A percentile compares a stretch with the other conserved stretches of the same genome.
These are phyloP conservation scores for Drosophila multiciliata DNA, from an alignment of 2,888 invertebrate genomes.

Conservation along the genomic window DNA sequence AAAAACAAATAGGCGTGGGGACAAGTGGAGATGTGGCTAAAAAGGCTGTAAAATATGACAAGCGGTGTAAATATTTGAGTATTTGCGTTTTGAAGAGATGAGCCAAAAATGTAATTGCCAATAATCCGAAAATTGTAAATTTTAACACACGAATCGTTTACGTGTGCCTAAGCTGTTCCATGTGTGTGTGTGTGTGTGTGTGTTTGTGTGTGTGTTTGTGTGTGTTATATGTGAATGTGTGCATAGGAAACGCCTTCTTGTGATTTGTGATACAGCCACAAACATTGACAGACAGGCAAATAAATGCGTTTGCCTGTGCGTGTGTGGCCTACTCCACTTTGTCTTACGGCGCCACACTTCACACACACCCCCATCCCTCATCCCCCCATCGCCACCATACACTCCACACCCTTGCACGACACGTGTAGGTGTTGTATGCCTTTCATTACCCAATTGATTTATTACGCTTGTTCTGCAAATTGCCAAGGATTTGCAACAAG, in stretches of 20 bases:
- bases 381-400: neutral
- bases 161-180: conserved; percentile 29
- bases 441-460: conserved; percentile 77
- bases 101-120: conserved; percentile 64
- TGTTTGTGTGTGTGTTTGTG: conserved; percentile 13
- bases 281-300: conserved; percentile 61
- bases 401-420: conserved; percentile 6
- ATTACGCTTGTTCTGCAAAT: conserved; percentile 74
- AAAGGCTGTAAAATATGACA: conserved; percentile 27
- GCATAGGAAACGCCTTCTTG: conserved; percentile 30
- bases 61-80: conserved; percentile 52
- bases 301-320: conserved; percentile 11
- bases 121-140: conserved; percentile 71
- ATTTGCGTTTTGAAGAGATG: conserved; percentile 22
- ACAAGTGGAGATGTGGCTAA: neutral
- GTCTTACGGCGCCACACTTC: conserved; percentile 28
- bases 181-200: conserved; percentile 10
- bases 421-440: conserved; percentile 48
- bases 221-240: neutral
- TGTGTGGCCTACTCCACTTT: conserved; percentile 51
- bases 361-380: neutral
- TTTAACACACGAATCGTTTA: conserved; percentile 63
- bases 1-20: conserved; percentile 15
- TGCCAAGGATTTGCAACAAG: conserved; percentile 69
- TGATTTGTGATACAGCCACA: conserved; percentile 60